Percentiles rank a stretch among this genome's conserved stretches.
Conservation (phyloP, 2,113 vertebrate genomes). For the Dunckerocampus dactyliophorus region DNA sequence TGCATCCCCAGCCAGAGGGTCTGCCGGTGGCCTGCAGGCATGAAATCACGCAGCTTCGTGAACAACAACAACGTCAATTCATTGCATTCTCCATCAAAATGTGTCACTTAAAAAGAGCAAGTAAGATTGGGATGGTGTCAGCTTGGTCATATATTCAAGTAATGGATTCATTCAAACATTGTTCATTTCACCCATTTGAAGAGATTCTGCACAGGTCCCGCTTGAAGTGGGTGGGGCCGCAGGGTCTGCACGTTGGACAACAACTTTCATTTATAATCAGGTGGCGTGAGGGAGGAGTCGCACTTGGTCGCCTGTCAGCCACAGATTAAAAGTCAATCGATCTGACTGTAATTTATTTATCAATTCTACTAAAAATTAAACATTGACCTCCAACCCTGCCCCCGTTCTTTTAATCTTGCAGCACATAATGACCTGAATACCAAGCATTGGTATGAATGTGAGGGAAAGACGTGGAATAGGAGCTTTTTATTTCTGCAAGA, state of each 20-base stretch:
- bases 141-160: neutral
- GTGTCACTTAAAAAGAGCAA: neutral
- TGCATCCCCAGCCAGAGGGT: neutral
- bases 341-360: slow-evolving; percentile 66
- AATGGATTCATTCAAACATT: neutral
- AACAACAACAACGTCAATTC: neutral
- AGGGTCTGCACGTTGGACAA: slow-evolving; percentile 23
- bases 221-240: slow-evolving; percentile 17
- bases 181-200: neutral
- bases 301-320: slow-evolving; percentile 41
- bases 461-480: slow-evolving; percentile 1
- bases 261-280: slow-evolving; percentile 51
- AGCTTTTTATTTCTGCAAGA: neutral
- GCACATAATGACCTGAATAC: slow-evolving; percentile 44
- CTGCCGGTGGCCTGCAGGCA: neutral
- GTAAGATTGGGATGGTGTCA: neutral
- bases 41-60: neutral
- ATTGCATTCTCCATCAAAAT: neutral
- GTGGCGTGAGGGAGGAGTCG: slow-evolving; percentile 14
- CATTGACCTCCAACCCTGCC: slow-evolving; percentile 49
- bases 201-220: too few relatives aligned
- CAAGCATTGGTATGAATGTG: slow-evolving; percentile 28
- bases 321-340: slow-evolving; percentile 69
- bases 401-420: slow-evolving; percentile 44
- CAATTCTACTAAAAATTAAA: slow-evolving; percentile 68